A percentile compares a stretch with the other conserved stretches of the same genome.
These are phyloP conservation scores for Thryonomys swinderianus DNA, from an alignment of 2,113 vertebrate genomes.

Conservation along the genomic window DNA sequence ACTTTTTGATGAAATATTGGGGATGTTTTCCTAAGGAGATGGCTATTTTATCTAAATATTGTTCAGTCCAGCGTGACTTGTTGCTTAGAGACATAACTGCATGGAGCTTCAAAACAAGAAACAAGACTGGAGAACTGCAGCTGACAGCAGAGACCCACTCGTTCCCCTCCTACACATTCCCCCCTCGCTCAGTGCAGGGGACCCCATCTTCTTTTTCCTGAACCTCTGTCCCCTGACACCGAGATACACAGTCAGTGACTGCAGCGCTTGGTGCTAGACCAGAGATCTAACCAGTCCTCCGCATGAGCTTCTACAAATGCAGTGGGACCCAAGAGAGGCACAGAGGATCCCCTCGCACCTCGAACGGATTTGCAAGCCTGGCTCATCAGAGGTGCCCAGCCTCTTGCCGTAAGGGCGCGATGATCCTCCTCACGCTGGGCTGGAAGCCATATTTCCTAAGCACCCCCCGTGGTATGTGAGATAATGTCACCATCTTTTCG, in stretches of 20 bases:
- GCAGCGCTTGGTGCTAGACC: neutral
- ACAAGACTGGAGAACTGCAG: slow-evolving; percentile 42
- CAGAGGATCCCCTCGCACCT: slow-evolving; percentile 13
- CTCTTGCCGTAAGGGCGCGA: neutral
- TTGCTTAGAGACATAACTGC: slow-evolving; percentile 53
- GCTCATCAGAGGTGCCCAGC: neutral
- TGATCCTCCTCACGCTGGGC: slow-evolving; percentile 52
- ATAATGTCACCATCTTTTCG: neutral
- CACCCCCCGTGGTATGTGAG: neutral
- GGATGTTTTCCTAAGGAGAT: slow-evolving; percentile 57
- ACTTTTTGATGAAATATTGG: slow-evolving; percentile 40
- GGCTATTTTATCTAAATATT: slow-evolving; percentile 74
- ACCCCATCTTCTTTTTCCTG: neutral
- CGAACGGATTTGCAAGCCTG: slow-evolving; percentile 38
- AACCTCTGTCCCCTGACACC: neutral
- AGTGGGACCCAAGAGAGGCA: slow-evolving; percentile 42
- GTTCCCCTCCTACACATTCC: slow-evolving; percentile 14
- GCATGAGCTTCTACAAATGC: slow-evolving; percentile 41
- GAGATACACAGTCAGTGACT: slow-evolving; percentile 57
- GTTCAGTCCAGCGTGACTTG: slow-evolving; percentile 45
- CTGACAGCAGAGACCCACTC: slow-evolving; percentile 26
- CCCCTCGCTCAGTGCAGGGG: neutral
- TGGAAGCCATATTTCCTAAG: slow-evolving; percentile 59
- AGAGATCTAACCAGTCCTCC: slow-evolving; percentile 32
- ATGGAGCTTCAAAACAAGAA: slow-evolving; percentile 69